phyloP scores from a whole-genome alignment of 2,113 vertebrate genomes.

The Andinoacara biseriatus region DNA sequence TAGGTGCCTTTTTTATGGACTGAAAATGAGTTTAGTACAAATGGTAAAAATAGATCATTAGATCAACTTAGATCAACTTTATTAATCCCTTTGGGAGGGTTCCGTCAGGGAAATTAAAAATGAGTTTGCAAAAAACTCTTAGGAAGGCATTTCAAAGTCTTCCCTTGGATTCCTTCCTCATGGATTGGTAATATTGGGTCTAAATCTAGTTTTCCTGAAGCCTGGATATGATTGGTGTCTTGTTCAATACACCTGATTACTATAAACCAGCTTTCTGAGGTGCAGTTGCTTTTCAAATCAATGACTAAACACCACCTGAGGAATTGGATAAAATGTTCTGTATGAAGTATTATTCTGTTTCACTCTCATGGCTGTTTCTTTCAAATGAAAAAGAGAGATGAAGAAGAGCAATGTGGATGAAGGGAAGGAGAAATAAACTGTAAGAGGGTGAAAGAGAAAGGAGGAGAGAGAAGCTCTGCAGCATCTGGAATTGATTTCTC shows the following conservation, averaged over 20 bases:
- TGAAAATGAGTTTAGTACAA: not conserved
- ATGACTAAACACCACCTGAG: not conserved
- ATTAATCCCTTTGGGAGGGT: too few relatives aligned
- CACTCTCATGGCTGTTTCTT: not conserved
- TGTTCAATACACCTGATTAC: slow-evolving; percentile 18
- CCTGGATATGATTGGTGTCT: not conserved
- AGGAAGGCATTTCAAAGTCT: not conserved
- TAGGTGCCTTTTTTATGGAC: not conserved
- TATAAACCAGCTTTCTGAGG: not conserved
- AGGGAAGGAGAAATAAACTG: slow-evolving; percentile 2
- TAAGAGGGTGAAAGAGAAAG: slow-evolving; percentile 22
- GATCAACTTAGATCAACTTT: too few relatives aligned
- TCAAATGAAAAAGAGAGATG: not conserved
- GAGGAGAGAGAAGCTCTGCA: slow-evolving; percentile 49
- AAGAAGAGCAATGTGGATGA: not conserved
- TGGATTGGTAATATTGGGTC: not conserved
- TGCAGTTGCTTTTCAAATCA: not conserved
- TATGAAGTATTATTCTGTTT: not conserved
- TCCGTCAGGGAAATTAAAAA: too few relatives aligned
- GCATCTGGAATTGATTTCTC: slow-evolving; percentile 67
- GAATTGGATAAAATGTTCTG: not conserved
- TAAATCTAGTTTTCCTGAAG: not conserved
- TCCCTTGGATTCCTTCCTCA: not conserved
- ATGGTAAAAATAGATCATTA: too few relatives aligned
- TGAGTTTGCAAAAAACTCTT: not conserved